Conservation (phyloP, 2,888 invertebrate species). For the Oscheius sp. region DNA sequence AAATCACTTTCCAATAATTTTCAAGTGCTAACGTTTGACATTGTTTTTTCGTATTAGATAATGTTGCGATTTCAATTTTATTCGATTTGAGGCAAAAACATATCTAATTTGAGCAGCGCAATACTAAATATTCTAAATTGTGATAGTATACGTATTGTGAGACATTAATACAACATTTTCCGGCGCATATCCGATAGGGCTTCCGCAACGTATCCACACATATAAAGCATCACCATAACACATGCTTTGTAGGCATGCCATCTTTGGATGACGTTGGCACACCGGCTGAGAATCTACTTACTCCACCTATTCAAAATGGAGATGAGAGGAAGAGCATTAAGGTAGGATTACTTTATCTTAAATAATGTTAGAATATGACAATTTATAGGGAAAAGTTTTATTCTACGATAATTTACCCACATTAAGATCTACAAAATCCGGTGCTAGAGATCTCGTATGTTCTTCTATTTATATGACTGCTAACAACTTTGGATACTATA, state of each 20-base stretch:
- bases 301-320: conserved; percentile 16
- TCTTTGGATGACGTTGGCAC: conserved; percentile 5
- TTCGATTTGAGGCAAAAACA: no score
- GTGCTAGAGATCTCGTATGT: background rate
- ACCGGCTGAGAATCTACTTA: conserved; percentile 11
- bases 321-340: conserved; percentile 8
- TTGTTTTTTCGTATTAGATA: no score
- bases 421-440: background rate
- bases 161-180: background rate
- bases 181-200: background rate
- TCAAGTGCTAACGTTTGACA: no score
- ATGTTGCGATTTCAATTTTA: no score
- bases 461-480: no score
- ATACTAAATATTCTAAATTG: no score
- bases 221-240: background rate
- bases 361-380: background rate
- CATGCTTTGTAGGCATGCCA: conserved; percentile 6
- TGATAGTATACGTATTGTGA: no score
- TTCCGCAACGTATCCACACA: conserved; percentile 4
- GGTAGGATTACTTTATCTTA: background rate
- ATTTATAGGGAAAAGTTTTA: background rate
- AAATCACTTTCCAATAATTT: no score
- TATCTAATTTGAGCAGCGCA: no score
- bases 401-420: conserved; percentile 8
- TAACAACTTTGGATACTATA: no score